A percentile compares a stretch with the other conserved stretches of the same genome.
Conservation (phyloP, 2,797 vertebrate species). For the Pitangus sulphuratus region DNA sequence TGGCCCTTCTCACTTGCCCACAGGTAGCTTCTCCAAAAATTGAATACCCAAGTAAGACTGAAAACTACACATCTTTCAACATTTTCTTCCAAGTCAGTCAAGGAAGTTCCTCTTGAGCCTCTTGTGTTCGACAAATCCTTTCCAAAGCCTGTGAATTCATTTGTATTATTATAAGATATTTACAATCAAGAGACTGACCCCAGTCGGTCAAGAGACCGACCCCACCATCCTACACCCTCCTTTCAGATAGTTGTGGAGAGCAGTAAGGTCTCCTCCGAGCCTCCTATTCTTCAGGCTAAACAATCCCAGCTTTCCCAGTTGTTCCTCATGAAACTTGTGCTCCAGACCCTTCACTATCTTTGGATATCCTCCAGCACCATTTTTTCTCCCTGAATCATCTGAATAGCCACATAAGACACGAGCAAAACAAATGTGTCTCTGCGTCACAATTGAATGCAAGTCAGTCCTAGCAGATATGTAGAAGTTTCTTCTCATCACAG, state of each 20-base stretch:
- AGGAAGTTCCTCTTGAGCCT: background rate
- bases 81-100: background rate
- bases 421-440: background rate
- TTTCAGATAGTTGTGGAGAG: background rate
- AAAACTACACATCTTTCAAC: background rate
- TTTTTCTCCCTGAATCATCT: background rate
- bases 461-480: background rate
- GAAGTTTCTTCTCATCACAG: background rate
- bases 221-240: background rate
- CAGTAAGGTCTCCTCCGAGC: background rate
- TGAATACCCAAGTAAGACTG: background rate
- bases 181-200: background rate
- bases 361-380: background rate
- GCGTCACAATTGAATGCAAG: background rate
- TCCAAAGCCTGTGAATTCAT: background rate
- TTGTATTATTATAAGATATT: background rate
- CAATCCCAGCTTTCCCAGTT: background rate
- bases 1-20: background rate
- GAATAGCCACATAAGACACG: background rate
- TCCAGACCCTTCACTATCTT: background rate
- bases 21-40: background rate
- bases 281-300: background rate
- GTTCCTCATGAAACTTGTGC: background rate
- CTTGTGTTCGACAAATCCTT: background rate
- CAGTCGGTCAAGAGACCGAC: background rate